These are phyloP conservation scores for Euphonia xanthogaster DNA, from an alignment of 2,797 vertebrate genomes.

Conservation along the genomic window DNA sequence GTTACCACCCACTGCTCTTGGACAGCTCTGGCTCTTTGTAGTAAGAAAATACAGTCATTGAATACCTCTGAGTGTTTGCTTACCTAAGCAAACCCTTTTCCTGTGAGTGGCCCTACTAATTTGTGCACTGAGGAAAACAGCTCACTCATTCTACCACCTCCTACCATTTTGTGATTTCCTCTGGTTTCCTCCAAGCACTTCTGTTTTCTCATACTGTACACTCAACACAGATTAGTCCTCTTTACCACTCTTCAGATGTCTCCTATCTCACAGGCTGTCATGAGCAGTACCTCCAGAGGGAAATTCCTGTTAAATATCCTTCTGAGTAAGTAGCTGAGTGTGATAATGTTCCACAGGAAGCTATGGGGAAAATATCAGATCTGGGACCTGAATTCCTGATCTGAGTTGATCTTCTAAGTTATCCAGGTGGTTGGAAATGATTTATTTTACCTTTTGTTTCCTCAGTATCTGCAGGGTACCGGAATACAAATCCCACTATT, in stretches of 20 bases:
- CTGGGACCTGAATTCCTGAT: neutral
- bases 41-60: neutral
- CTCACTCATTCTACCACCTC: neutral
- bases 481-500: neutral
- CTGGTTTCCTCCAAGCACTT: neutral
- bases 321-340: slow-evolving; percentile 14
- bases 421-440: neutral
- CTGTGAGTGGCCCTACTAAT: neutral
- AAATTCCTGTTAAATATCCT: slow-evolving; percentile 15
- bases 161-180: neutral
- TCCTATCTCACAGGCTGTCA: neutral
- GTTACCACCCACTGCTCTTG: neutral
- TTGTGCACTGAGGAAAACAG: neutral
- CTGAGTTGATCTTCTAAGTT: neutral
- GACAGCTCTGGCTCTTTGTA: neutral
- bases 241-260: neutral
- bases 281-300: neutral
- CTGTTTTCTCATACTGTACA: neutral
- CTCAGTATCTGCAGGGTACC: neutral
- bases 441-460: slow-evolving; percentile 8
- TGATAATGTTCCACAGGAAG: neutral
- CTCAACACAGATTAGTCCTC: neutral
- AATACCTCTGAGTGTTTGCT: slow-evolving; percentile 7
- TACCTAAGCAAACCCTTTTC: slow-evolving; percentile 4
- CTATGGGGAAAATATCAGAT: neutral